A percentile compares a stretch with the other conserved stretches of the same genome.
phyloP scores from a whole-genome alignment of 37 sponge, comb jelly and placozoan species.

The Mnemiopsis leidyi region DNA sequence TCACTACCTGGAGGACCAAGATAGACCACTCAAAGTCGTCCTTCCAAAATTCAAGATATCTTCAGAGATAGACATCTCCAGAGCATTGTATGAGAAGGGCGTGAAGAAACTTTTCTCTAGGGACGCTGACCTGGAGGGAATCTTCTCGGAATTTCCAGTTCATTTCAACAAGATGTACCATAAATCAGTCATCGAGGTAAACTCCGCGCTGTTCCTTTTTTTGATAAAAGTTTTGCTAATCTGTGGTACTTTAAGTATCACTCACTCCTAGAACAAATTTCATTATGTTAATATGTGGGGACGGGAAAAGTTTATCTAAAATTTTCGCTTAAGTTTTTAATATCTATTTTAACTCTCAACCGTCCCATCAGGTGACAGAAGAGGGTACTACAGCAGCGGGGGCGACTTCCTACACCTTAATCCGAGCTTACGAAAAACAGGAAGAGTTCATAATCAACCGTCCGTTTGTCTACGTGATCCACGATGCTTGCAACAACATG shows the following conservation, averaged over 20 bases:
- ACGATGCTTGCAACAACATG: slow-evolving; percentile 61
- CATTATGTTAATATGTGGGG: no score
- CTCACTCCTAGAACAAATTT: no score
- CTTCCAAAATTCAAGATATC: slow-evolving; percentile 51
- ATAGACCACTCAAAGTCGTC: slow-evolving; percentile 8
- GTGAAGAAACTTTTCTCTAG: not conserved
- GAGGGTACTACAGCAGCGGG: slow-evolving; percentile 42
- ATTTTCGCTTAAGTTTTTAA: no score
- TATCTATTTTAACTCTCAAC: no score
- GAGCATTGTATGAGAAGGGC: not conserved
- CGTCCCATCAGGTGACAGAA: slow-evolving; percentile 36
- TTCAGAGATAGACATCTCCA: slow-evolving; percentile 19
- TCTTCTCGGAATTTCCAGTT: not conserved
- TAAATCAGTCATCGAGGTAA: slow-evolving; percentile 26
- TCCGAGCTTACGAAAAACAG: not conserved
- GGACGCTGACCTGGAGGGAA: slow-evolving; percentile 30
- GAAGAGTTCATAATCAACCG: slow-evolving; percentile 48
- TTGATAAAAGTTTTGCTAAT: no score
- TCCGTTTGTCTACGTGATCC: slow-evolving; percentile 34
- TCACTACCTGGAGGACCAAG: slow-evolving; percentile 36
- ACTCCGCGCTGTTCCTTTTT: no score
- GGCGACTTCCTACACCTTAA: not conserved
- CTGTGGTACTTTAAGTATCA: no score
- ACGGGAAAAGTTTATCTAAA: no score
- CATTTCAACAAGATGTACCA: slow-evolving; percentile 55